phyloP scores from a whole-genome alignment of 2,797 vertebrate species.

The Melanogrammus aeglefinus region DNA sequence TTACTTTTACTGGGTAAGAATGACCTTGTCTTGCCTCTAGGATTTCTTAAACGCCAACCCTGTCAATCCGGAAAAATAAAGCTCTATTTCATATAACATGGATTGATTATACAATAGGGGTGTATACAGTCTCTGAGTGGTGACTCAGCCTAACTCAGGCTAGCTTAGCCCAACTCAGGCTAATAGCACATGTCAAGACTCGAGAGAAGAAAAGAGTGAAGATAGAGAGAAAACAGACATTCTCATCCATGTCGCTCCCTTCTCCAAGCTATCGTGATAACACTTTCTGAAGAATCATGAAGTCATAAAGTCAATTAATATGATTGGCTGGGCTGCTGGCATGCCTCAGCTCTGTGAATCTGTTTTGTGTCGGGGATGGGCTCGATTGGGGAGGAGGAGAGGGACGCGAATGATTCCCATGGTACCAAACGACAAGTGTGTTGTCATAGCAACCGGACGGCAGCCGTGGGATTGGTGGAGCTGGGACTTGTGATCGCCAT shows the following conservation, averaged over 20 bases:
- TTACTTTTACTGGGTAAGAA: no score
- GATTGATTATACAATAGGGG: no score
- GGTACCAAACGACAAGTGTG: conserved; percentile 64
- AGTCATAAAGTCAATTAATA: background rate
- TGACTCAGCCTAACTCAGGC: no score
- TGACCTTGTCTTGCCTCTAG: background rate
- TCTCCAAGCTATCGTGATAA: background rate
- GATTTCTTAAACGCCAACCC: background rate
- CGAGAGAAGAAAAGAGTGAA: background rate
- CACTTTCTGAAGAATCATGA: background rate
- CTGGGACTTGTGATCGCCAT: conserved; percentile 35
- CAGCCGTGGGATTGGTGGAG: conserved; percentile 42
- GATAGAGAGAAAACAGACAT: background rate
- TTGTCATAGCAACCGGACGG: conserved; percentile 62
- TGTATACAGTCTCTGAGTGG: no score
- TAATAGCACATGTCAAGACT: no score
- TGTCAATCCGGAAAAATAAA: no score
- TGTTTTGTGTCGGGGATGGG: conserved; percentile 14
- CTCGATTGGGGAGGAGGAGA: conserved; percentile 22
- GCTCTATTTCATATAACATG: no score
- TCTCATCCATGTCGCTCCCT: background rate
- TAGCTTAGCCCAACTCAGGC: no score
- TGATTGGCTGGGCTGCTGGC: background rate
- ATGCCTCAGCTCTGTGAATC: background rate
- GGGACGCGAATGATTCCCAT: conserved; percentile 60